These are phyloP conservation scores for Hermaeophaga mercurialis DNA, from an alignment of 2,888 invertebrate species.

Conservation along the genomic window DNA sequence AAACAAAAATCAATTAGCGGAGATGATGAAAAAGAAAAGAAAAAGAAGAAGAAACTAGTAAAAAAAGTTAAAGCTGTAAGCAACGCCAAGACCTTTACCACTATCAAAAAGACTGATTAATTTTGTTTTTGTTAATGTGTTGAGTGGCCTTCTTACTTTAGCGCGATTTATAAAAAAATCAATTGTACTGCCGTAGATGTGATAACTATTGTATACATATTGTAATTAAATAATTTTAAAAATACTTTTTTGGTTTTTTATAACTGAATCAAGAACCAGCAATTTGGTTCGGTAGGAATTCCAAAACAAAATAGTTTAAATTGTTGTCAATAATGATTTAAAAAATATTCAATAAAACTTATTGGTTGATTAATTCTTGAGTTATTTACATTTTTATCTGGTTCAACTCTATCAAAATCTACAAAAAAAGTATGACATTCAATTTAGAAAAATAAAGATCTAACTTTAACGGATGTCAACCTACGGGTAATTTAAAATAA, in stretches of 20 bases:
- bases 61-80: conserved; percentile 50
- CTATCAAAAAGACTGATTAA: conserved; percentile 39
- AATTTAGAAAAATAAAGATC: too few species aligned
- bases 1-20: conserved; percentile 37
- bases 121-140: not conserved
- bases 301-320: too few species aligned
- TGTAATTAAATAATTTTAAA: not conserved
- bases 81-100: conserved; percentile 42
- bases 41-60: conserved; percentile 47
- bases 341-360: too few species aligned
- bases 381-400: too few species aligned
- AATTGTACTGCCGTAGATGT: conserved; percentile 44
- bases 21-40: conserved; percentile 44
- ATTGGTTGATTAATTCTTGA: too few species aligned
- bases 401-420: too few species aligned
- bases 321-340: too few species aligned
- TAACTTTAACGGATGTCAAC: too few species aligned
- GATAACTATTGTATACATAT: conserved; percentile 31
- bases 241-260: not conserved
- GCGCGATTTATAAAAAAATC: conserved; percentile 28
- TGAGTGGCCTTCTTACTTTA: conserved; percentile 13
- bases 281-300: too few species aligned
- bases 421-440: too few species aligned
- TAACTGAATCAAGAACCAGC: not conserved
- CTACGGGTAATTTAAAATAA: too few species aligned